Conservation (phyloP, 2,113 vertebrate species). For the Regulus satrapa region DNA sequence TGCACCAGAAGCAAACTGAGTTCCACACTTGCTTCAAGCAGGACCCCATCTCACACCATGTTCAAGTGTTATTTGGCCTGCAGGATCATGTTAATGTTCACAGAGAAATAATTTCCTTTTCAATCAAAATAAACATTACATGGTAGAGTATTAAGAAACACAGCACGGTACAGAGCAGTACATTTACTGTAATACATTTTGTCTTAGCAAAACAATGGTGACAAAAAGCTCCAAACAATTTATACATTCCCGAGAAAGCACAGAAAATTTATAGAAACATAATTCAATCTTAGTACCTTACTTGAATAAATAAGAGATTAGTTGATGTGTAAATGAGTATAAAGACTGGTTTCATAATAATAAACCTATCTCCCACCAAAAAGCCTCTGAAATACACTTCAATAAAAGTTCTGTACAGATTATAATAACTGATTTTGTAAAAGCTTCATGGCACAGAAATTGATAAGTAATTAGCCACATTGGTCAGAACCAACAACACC, state of each 20-base stretch:
- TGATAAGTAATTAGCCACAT: not conserved
- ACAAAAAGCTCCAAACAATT: slow-evolving; percentile 13
- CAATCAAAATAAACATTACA: not conserved
- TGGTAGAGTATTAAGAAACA: not conserved
- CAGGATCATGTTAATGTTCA: not conserved
- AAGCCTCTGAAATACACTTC: not conserved
- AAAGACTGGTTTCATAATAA: not conserved
- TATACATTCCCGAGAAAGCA: not conserved
- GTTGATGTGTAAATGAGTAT: not conserved
- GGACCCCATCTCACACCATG: not conserved
- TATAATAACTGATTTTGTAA: not conserved
- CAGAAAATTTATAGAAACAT: not conserved
- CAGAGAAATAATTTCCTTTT: not conserved
- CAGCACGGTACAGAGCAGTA: not conserved
- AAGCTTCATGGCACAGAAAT: not conserved
- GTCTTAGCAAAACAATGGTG: not conserved
- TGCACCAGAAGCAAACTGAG: not conserved
- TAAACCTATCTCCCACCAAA: not conserved
- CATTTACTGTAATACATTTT: not conserved
- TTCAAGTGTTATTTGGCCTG: not conserved
- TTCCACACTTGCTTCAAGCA: not conserved
- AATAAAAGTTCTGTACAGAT: not conserved
- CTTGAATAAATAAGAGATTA: slow-evolving; percentile 15
- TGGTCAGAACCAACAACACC: not conserved
- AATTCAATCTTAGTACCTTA: not conserved